Evolutionary conservation across 2,888 invertebrate species (phyloP).

Genomic region (Ptychoptera albimana): DNA sequence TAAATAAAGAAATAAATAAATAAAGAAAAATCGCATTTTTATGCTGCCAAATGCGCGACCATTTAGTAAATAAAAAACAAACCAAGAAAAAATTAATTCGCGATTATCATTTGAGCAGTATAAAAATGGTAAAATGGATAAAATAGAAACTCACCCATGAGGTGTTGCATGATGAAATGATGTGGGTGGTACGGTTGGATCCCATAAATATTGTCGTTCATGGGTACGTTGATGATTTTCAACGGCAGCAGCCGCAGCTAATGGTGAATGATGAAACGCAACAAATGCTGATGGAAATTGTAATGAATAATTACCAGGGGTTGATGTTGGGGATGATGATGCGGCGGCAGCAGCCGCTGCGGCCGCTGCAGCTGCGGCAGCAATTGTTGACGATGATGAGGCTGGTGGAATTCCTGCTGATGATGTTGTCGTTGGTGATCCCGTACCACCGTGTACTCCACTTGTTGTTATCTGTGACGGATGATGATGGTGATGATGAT

Average conservation of each 20-base stretch:
- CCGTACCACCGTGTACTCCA: too few species aligned
- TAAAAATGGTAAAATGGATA: not conserved
- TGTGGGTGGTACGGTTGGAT: slow-evolving; percentile 8
- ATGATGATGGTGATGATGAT: too few species aligned
- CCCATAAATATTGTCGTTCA: slow-evolving; percentile 8
- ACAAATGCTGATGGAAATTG: slow-evolving; percentile 42
- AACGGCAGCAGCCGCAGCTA: slow-evolving; percentile 32
- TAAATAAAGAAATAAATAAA: too few species aligned
- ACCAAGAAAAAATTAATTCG: too few species aligned
- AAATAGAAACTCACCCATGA: slow-evolving; percentile 9
- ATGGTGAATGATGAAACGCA: slow-evolving; percentile 42
- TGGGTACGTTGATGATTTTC: slow-evolving; percentile 7
- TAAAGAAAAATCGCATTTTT: too few species aligned
- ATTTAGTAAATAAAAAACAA: too few species aligned
- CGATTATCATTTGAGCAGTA: too few species aligned
- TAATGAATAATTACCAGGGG: slow-evolving; percentile 23
- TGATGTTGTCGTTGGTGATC: too few species aligned
- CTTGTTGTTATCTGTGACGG: too few species aligned
- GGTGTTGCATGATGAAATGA: slow-evolving; percentile 11
- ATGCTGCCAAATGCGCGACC: too few species aligned
- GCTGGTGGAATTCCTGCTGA: too few species aligned
- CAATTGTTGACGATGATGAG: too few species aligned
- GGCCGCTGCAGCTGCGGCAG: not conserved
- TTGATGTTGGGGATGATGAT: not conserved
- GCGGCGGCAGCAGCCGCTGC: not conserved